Base-by-base conservation (phyloP, 2,797 vertebrate genomes). In the Notamacropus eugenii region DNA sequence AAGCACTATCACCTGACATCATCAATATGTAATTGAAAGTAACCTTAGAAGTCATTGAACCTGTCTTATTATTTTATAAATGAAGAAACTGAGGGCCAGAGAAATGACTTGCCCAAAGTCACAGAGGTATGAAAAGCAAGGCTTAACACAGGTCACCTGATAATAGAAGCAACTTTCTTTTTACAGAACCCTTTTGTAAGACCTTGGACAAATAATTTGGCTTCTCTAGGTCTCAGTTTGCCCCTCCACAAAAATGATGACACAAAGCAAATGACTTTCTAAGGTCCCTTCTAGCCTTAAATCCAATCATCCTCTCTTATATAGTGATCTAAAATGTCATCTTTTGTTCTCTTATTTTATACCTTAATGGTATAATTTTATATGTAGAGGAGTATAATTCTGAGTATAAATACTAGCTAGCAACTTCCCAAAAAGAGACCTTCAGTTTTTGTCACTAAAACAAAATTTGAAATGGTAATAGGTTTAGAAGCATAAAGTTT, bases 401-500 rank as follows among this genome's bases (percentile, higher is more conserved):
- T 95, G 31, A 92, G 97, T 95, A 59, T 97, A 92, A 96, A 96
- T 52, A 91, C 0, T 74, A 87, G 24, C 40, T 92, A 54, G 92
- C 94, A 90, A 90, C 40, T 92, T 50, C 90, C 28, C 10, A 62
- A 10, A 96, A 96, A 96, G 52, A 12, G 29, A 9, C 50, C 40
- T 93, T 95, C 97, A 87, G 54, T 46, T 62, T 5, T 94, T 91
- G 54, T 59, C 67, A 55, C 3, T 94, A 93, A 96, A 28, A 52
- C 34, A 82, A 54, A 92, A 90, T 91, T 97, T 96, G 55, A 96
- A 97, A 97, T 94, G 52, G 3, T 95, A 93, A 96, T 87, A 2
- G 54, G 58, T 96, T 91, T 91, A 40, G 40, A 94, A 55, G 28
- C 22, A 27, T 94, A 16, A 94, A 93, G 93, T 95, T 55, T 93